Conservation (phyloP, 2,888 invertebrate genomes). For the Oxystoma pomonae region DNA sequence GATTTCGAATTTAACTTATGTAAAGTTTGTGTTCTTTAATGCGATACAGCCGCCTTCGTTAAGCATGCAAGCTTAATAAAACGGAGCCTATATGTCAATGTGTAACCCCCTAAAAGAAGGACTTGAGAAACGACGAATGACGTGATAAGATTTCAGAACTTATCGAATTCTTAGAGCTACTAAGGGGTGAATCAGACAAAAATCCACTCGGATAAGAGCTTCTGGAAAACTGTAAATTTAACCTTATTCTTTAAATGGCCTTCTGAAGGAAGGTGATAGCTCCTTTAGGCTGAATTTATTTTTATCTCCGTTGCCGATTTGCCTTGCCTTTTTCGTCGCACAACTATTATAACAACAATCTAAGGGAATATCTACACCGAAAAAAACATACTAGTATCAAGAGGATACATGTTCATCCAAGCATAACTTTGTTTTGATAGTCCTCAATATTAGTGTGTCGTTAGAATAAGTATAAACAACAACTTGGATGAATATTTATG, state of each 20-base stretch:
- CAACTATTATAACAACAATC: too few relatives aligned
- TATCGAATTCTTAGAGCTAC: background rate
- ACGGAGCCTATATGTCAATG: background rate
- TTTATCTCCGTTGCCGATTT: background rate
- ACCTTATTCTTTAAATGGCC: background rate
- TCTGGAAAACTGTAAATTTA: slow-evolving; percentile 3
- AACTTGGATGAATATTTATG: too few relatives aligned
- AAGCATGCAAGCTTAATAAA: background rate
- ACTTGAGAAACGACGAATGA: background rate
- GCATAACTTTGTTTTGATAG: too few relatives aligned
- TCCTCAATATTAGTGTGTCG: too few relatives aligned
- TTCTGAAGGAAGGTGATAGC: background rate
- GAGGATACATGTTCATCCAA: too few relatives aligned
- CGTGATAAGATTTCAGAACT: background rate
- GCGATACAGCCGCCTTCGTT: background rate
- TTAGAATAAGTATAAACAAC: too few relatives aligned
- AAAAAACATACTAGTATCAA: too few relatives aligned
- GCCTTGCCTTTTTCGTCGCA: too few relatives aligned
- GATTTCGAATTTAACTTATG: background rate
- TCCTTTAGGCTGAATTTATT: background rate
- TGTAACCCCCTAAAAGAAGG: background rate
- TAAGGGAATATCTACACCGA: too few relatives aligned
- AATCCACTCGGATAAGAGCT: background rate
- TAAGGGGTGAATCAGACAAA: background rate
- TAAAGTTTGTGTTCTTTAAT: background rate